Conservation (phyloP, 2,797 vertebrate species). For the Pseudochromis fuscus region DNA sequence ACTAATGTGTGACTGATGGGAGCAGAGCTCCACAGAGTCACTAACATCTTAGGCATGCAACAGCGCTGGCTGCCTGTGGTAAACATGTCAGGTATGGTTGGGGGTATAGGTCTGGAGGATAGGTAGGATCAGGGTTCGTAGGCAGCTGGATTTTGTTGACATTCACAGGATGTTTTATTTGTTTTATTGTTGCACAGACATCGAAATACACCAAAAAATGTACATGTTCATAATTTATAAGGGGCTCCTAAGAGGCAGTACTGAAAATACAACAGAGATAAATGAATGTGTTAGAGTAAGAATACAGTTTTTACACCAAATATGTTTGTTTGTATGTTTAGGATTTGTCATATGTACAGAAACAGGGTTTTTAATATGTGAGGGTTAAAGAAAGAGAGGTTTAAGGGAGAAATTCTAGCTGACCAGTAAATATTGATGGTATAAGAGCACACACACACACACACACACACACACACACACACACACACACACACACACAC, state of each 20-base stretch:
- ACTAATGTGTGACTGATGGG: slow-evolving; percentile 34
- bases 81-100: slow-evolving; percentile 22
- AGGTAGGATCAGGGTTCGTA: slow-evolving; percentile 16
- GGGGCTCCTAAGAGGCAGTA: background rate
- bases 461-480: background rate
- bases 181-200: slow-evolving; percentile 1
- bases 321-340: slow-evolving; percentile 18
- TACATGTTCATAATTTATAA: slow-evolving; percentile 9
- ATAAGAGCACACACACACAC: slow-evolving; percentile 2
- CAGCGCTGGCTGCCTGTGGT: background rate
- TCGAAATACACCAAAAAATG: background rate
- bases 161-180: background rate
- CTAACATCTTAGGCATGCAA: slow-evolving; percentile 10
- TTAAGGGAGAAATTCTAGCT: slow-evolving; percentile 15
- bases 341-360: slow-evolving; percentile 12
- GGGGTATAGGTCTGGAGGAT: background rate
- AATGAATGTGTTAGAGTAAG: background rate
- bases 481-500: slow-evolving; percentile 3
- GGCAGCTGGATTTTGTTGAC: no score
- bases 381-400: slow-evolving; percentile 3
- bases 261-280: background rate
- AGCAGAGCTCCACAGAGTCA: slow-evolving; percentile 22
- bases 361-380: slow-evolving; percentile 4
- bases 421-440: slow-evolving; percentile 14
- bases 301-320: slow-evolving; percentile 3